Percentiles rank a stretch among this genome's conserved stretches.
phyloP scores from a whole-genome alignment of 2,113 vertebrate genomes.

The Todiramphus saurophagus region DNA sequence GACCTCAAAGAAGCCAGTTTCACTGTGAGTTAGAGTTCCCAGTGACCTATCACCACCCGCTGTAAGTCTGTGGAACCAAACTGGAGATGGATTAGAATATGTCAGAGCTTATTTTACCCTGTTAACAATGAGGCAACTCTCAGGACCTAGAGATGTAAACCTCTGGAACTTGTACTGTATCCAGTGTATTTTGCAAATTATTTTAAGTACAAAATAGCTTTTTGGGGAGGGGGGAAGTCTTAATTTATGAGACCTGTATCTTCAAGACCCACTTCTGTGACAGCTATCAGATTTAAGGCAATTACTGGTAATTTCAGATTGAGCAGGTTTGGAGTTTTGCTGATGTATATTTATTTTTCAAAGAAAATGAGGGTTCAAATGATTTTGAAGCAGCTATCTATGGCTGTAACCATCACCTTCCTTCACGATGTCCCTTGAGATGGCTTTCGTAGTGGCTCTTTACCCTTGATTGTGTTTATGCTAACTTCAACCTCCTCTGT shows the following conservation, averaged over 20 bases:
- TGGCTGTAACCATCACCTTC: background rate
- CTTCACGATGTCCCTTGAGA: background rate
- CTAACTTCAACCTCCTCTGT: background rate
- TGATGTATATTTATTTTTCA: background rate
- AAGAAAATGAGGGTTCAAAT: background rate
- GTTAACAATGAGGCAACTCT: background rate
- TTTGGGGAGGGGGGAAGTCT: background rate
- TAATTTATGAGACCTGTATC: background rate
- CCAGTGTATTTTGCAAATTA: fast-evolving
- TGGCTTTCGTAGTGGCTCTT: background rate
- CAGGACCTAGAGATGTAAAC: background rate
- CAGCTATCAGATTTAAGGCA: background rate
- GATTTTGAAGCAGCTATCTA: background rate
- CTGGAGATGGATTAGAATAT: background rate
- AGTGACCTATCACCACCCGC: background rate
- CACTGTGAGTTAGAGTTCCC: background rate
- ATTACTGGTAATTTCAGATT: background rate
- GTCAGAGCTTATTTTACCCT: background rate
- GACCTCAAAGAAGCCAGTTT: background rate
- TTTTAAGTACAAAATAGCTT: background rate
- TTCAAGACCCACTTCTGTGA: background rate
- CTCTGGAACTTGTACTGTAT: background rate
- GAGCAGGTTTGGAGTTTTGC: background rate
- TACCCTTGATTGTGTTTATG: background rate
- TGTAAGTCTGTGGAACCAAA: background rate